These are phyloP conservation scores for Pecten maximus DNA, from an alignment of 2,888 invertebrate genomes.

Conservation along the genomic window DNA sequence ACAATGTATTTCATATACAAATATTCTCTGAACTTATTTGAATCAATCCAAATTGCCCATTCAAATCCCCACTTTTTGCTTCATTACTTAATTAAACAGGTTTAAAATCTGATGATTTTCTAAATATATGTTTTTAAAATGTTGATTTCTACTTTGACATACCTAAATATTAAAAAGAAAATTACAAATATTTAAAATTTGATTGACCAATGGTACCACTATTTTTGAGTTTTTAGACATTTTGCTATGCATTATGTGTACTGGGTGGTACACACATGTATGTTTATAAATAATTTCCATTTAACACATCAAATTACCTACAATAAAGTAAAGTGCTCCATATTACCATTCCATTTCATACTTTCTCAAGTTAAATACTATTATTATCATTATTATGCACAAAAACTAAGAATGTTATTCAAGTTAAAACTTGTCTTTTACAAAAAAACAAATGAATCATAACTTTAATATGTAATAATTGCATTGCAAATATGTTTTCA, in stretches of 20 bases:
- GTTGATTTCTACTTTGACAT: not conserved
- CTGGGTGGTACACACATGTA: not conserved
- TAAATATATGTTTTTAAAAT: not conserved
- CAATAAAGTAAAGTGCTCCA: not conserved
- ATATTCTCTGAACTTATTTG: not conserved
- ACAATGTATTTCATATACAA: not conserved
- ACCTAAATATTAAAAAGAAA: not conserved
- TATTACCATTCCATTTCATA: not conserved
- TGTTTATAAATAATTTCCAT: not conserved
- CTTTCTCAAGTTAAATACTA: not conserved
- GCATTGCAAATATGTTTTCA: conserved; percentile 13
- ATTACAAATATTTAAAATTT: not conserved
- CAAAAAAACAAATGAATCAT: not conserved
- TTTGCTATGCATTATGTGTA: not conserved
- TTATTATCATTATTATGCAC: conserved; percentile 11
- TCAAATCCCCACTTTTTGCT: not conserved
- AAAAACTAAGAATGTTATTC: conserved; percentile 6
- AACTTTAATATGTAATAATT: not conserved
- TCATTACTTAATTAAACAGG: not conserved
- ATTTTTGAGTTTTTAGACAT: not conserved
- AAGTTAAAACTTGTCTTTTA: conserved; percentile 2
- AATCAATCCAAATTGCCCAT: not conserved
- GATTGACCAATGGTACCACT: not conserved
- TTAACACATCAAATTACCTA: not conserved
- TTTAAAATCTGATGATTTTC: not conserved